These are phyloP conservation scores for Paragorgia papillata DNA, from an alignment of 92 coral and sea anemone genomes.

Conservation along the genomic window DNA sequence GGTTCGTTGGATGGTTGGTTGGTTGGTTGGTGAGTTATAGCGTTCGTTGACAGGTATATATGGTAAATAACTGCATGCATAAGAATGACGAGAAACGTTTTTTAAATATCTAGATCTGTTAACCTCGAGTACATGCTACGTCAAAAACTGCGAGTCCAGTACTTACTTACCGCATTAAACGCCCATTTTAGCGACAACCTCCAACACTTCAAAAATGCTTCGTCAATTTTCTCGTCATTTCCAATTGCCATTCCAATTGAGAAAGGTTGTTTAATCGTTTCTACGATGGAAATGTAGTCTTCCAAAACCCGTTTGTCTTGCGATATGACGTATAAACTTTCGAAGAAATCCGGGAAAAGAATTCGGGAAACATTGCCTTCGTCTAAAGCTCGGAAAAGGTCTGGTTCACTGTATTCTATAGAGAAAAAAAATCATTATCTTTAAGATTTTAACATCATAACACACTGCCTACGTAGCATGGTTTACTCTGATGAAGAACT, in stretches of 20 bases:
- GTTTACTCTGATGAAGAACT: too few species aligned
- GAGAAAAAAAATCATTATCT: neutral
- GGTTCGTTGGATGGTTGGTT: too few species aligned
- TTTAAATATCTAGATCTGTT: too few species aligned
- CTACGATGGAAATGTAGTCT: neutral
- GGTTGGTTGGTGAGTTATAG: too few species aligned
- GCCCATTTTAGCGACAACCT: neutral
- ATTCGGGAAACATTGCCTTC: constrained; percentile 16
- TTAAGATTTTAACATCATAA: neutral
- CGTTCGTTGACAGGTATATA: too few species aligned
- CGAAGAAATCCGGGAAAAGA: constrained; percentile 10
- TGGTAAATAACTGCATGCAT: too few species aligned
- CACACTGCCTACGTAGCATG: too few species aligned
- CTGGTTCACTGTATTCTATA: neutral
- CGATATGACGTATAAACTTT: neutral
- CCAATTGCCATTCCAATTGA: neutral
- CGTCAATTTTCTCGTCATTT: neutral
- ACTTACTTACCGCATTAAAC: neutral
- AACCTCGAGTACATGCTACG: too few species aligned
- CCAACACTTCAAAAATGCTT: neutral
- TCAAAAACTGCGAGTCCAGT: too few species aligned
- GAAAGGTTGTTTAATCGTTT: constrained; percentile 7
- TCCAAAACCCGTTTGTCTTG: neutral
- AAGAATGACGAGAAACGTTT: too few species aligned
- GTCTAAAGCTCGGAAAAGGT: neutral